These are phyloP conservation scores for Semaprochilodus insignis DNA, from an alignment of 2,797 vertebrate species.

Conservation along the genomic window DNA sequence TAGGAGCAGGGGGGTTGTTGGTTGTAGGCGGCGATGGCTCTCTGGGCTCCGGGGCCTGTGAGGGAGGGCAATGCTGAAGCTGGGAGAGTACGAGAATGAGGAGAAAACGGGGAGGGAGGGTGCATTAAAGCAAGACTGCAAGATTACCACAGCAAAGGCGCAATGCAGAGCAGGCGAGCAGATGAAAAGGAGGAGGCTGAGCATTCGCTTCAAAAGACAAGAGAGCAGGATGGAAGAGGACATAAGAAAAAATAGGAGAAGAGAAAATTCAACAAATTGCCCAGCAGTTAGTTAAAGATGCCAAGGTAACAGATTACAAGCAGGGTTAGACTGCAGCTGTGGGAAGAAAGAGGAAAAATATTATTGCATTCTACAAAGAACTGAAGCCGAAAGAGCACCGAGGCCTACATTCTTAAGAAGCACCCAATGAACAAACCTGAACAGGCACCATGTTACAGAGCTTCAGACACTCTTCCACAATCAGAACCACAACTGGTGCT, in stretches of 20 bases:
- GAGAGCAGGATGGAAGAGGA: background rate
- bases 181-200: slow-evolving; percentile 1
- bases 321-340: slow-evolving; percentile 12
- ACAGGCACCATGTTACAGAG: background rate
- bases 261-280: background rate
- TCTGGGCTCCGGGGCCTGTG: slow-evolving; percentile 69
- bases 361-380: background rate
- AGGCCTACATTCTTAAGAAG: background rate
- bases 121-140: slow-evolving; percentile 42
- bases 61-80: slow-evolving; percentile 80
- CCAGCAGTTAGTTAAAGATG: background rate
- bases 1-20: slow-evolving; percentile 45
- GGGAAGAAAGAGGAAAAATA: background rate
- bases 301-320: background rate
- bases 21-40: slow-evolving; percentile 64
- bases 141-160: slow-evolving; percentile 26
- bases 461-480: background rate
- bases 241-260: background rate
- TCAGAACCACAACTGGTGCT: background rate
- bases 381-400: background rate
- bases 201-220: background rate
- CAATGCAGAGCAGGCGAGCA: background rate
- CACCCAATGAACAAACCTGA: background rate
- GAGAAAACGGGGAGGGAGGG: slow-evolving; percentile 58
- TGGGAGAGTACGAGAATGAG: slow-evolving; percentile 66